A percentile compares a stretch with the other conserved stretches of the same genome.
Evolutionary conservation across 2,113 vertebrate genomes (phyloP).

Genomic region (Tauraco erythrolophus): DNA sequence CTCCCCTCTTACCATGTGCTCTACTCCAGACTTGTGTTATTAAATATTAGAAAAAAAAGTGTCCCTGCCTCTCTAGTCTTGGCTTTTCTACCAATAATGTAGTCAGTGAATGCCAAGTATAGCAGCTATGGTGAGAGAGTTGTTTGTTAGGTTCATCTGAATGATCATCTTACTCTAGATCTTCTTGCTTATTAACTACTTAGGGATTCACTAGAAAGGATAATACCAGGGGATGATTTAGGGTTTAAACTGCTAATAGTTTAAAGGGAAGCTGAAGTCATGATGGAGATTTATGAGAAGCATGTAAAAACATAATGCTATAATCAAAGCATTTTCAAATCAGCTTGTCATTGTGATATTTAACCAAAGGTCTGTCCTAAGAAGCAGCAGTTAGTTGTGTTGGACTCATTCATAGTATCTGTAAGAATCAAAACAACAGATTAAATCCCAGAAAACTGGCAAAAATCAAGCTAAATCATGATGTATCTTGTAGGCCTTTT

Average conservation of each 20-base stretch:
- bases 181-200: conserved; percentile 28
- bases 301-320: neutral
- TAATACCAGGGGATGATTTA: conserved; percentile 35
- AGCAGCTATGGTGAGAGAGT: neutral
- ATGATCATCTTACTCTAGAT: conserved; percentile 30
- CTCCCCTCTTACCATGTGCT: neutral
- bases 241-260: neutral
- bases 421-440: neutral
- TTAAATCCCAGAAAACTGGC: neutral
- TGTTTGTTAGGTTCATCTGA: conserved; percentile 1
- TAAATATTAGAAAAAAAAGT: neutral
- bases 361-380: neutral
- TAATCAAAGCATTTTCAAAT: conserved; percentile 1
- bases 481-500: neutral
- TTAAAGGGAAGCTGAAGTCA: conserved; percentile 9
- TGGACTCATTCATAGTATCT: neutral
- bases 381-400: neutral
- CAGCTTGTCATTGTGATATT: neutral
- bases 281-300: neutral
- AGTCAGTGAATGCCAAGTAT: neutral
- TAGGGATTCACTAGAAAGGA: conserved; percentile 30
- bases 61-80: neutral
- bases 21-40: neutral
- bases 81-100: neutral
- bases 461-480: neutral